These are phyloP conservation scores for Drosophila eohydei DNA, from an alignment of 2,888 invertebrate genomes.

Conservation along the genomic window DNA sequence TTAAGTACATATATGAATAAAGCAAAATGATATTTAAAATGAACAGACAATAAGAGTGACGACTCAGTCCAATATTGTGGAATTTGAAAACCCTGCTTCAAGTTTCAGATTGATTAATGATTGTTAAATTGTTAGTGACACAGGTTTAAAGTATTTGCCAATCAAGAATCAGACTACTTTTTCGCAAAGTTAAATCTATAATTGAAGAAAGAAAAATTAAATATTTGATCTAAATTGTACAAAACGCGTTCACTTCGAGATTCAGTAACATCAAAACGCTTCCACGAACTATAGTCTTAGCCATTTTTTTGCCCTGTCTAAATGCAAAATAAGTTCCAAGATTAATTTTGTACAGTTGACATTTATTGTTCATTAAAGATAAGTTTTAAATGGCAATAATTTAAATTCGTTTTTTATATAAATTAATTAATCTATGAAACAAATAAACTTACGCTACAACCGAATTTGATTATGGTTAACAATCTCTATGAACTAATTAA, in stretches of 20 bases:
- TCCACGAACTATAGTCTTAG: no score
- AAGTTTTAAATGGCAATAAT: conserved; percentile 46
- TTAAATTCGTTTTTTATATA: conserved; percentile 41
- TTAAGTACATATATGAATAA: no score
- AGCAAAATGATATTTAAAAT: neutral
- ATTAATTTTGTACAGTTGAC: conserved; percentile 31
- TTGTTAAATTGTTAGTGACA: neutral
- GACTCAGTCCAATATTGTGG: neutral
- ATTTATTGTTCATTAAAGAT: conserved; percentile 17
- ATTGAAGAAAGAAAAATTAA: no score
- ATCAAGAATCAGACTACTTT: no score
- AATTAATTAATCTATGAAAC: conserved; percentile 7
- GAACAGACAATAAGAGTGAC: neutral
- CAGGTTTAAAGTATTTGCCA: no score
- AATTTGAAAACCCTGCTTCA: neutral
- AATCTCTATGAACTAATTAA: neutral
- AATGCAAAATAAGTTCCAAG: neutral
- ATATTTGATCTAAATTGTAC: no score
- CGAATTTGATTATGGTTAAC: conserved; percentile 3
- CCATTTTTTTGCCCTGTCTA: neutral
- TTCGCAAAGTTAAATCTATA: no score
- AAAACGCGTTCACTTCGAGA: no score
- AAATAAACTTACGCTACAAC: conserved; percentile 5
- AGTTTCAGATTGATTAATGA: neutral
- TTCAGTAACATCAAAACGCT: no score